Base-by-base conservation (phyloP, 2,797 vertebrate genomes). In the Monodelphis domestica region DNA sequence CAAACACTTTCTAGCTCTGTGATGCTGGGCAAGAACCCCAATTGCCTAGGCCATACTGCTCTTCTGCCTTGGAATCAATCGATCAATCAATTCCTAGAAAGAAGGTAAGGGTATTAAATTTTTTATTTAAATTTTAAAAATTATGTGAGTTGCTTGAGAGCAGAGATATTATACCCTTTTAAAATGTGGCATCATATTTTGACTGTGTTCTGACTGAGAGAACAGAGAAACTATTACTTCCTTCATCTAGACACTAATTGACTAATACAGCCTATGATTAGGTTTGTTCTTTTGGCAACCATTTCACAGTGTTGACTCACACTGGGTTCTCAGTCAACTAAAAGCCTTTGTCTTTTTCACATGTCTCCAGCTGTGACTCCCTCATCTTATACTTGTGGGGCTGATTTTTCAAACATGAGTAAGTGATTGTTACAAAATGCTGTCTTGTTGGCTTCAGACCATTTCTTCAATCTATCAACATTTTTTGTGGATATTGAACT, bases 281-380 rank as follows among this genome's bases (percentile, higher is more conserved):
- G 90, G 91, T 96, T 87, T 89, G 91, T 59, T 94, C 55, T 59
- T 59, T 54, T 93, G 33, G 95, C 45, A 92, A 92, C 38, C 26
- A 53, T 90, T 95, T 95, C 95, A 96, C 94, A 95, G 90, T 94
- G 90, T 93, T 96, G 96, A 94, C 59, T 91, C 94, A 94, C 92
- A 87, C 92, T 91, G 89, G 94, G 78, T 93, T 93, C 87, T 88
- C 21, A 52, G 89, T 92, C 55, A 59, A 89, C 59, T 17, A 88
- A 30, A 95, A 91, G 92, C 91, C 91, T 96, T 45, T 91, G 38
- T 84, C 57, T 88, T 92, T 84, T 87, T 12, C 88, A 92, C 90
- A n/a, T 54, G 54, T 88, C 88, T 95, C 54, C 95, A 54, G 93
- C 93, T 95, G 1, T 87, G 94, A 93, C 11, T 12, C 53, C 55